Conservation (phyloP, 2,797 vertebrate genomes). For the Triplophysa bombifrons region DNA sequence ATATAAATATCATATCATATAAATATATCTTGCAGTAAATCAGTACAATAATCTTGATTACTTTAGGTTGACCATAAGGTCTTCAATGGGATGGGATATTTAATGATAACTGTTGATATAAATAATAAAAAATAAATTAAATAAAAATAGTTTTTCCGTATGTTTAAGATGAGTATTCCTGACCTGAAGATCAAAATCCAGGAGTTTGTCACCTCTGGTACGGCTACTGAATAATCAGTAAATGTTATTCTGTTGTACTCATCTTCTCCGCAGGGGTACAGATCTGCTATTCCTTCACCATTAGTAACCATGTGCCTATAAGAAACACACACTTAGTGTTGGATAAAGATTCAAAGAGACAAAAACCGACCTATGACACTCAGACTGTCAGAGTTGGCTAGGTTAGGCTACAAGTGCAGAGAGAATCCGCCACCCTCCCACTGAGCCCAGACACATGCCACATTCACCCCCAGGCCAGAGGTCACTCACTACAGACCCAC, state of each 20-base stretch:
- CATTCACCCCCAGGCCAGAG: conserved; percentile 68
- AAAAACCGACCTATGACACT: conserved; percentile 29
- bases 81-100: too few species aligned
- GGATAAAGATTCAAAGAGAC: conserved; percentile 30
- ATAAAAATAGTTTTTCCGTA: not conserved
- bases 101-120: too few species aligned
- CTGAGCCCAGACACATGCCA: conserved; percentile 44
- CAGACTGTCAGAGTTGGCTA: conserved; percentile 45
- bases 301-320: conserved; percentile 81
- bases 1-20: too few species aligned
- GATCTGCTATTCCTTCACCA: conserved; percentile 69
- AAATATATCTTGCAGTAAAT: too few species aligned
- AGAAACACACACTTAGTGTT: conserved; percentile 26
- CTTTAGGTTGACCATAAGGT: too few species aligned
- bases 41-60: too few species aligned
- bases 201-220: conserved; percentile 74
- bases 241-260: conserved; percentile 81
- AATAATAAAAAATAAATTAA: too few species aligned
- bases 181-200: conserved; percentile 93
- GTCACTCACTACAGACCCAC: conserved; percentile 68
- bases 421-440: conserved; percentile 31
- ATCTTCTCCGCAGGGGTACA: conserved; percentile 84
- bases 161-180: conserved; percentile 25
- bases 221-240: conserved; percentile 78
- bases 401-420: conserved; percentile 22